A percentile compares a stretch with the other conserved stretches of the same genome.
These are phyloP conservation scores for Hapalemur alaotrensis DNA, from an alignment of 2,797 vertebrate genomes.

Conservation along the genomic window DNA sequence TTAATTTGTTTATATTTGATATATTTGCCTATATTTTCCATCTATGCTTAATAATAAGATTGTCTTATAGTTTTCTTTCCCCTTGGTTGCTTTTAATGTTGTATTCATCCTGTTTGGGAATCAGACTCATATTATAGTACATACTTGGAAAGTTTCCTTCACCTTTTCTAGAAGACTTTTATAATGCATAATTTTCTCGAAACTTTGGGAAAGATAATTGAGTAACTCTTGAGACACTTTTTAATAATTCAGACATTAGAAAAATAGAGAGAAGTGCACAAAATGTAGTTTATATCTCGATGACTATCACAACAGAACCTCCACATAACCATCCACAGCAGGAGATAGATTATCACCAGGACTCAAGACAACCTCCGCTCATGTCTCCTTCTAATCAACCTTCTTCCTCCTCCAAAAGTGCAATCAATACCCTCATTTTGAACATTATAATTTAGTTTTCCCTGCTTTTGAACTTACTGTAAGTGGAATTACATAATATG, in stretches of 20 bases:
- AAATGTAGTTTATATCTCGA: background rate
- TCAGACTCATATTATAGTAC: background rate
- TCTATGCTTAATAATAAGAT: background rate
- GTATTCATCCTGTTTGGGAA: background rate
- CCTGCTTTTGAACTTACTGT: background rate
- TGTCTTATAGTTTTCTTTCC: background rate
- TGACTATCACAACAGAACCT: background rate
- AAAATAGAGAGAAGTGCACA: background rate
- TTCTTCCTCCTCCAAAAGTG: background rate
- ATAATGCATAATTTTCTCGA: background rate
- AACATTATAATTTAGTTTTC: background rate
- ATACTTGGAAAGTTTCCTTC: background rate
- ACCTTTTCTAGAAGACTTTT: background rate
- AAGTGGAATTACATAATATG: background rate
- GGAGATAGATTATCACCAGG: background rate
- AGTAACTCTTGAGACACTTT: background rate
- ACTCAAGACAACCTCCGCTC: background rate
- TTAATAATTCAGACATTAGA: background rate
- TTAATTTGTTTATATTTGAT: background rate
- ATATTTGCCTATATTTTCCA: background rate
- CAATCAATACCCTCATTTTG: background rate
- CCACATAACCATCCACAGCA: background rate
- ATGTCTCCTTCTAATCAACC: background rate
- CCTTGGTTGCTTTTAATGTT: background rate
- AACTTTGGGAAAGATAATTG: background rate